Evolutionary conservation across 2,113 vertebrate species (phyloP).

Genomic region (Melanerpes aurifrons): DNA sequence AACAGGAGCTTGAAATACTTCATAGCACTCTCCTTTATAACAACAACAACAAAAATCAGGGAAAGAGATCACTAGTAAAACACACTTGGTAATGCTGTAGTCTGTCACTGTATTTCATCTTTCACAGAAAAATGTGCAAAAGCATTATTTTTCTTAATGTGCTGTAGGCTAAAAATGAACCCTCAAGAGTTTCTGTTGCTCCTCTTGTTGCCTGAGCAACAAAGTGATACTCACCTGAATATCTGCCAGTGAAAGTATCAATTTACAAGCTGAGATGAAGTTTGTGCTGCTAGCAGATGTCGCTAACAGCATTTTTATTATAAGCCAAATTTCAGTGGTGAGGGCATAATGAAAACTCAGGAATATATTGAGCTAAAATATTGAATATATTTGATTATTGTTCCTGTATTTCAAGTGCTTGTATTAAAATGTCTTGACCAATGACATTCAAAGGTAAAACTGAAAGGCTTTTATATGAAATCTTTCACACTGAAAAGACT

Average conservation of each 20-base stretch:
- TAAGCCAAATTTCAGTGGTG: background rate
- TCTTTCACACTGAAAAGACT: background rate
- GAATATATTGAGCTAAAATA: background rate
- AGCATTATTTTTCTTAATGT: constrained; percentile 33
- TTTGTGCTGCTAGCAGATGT: background rate
- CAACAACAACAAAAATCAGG: background rate
- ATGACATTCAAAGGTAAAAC: background rate
- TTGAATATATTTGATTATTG: background rate
- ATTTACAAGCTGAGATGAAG: constrained; percentile 41
- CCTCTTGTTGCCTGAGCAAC: constrained; percentile 62
- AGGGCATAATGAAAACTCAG: constrained; percentile 1
- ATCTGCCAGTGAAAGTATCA: constrained; percentile 29
- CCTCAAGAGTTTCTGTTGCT: background rate
- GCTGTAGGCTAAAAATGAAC: constrained; percentile 38
- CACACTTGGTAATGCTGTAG: background rate
- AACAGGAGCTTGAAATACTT: background rate
- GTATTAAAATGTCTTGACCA: constrained; percentile 20
- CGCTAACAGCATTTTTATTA: background rate
- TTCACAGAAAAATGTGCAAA: background rate
- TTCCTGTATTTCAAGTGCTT: constrained; percentile 38
- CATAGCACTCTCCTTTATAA: background rate
- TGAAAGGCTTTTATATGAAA: background rate
- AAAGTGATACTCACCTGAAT: constrained; percentile 47
- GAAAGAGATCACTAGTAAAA: background rate
- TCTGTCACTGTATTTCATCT: background rate